These are phyloP conservation scores for Ptychochromis oligacanthus DNA, from an alignment of 2,113 vertebrate species.

Conservation along the genomic window DNA sequence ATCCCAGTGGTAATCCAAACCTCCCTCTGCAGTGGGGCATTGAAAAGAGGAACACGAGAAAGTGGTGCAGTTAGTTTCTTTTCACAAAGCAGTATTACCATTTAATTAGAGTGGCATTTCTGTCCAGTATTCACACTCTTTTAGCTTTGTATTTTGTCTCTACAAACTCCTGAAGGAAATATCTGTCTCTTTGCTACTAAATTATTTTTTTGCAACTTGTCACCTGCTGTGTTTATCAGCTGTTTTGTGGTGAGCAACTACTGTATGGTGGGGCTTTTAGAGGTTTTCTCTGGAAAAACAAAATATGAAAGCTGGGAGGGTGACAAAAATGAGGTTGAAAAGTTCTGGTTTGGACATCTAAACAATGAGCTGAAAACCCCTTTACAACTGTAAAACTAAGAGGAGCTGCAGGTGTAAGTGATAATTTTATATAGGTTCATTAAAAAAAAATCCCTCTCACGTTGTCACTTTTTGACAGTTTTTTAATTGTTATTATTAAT, in stretches of 20 bases:
- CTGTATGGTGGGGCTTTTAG: background rate
- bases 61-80: background rate
- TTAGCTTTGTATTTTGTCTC: background rate
- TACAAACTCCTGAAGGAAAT: background rate
- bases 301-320: background rate
- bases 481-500: background rate
- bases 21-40: slow-evolving; percentile 67
- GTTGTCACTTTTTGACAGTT: background rate
- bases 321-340: background rate
- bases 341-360: background rate
- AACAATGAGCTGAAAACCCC: background rate
- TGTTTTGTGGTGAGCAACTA: background rate
- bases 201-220: background rate
- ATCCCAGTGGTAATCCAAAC: slow-evolving; percentile 75
- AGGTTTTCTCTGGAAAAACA: background rate
- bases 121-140: background rate
- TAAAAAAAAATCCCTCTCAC: background rate
- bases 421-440: background rate
- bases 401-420: background rate
- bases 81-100: background rate
- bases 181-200: background rate
- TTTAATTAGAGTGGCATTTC: background rate
- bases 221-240: background rate
- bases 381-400: background rate
- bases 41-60: background rate